Evolutionary conservation across 2,797 vertebrate genomes (phyloP).

Genomic region (Tapirus indicus): DNA sequence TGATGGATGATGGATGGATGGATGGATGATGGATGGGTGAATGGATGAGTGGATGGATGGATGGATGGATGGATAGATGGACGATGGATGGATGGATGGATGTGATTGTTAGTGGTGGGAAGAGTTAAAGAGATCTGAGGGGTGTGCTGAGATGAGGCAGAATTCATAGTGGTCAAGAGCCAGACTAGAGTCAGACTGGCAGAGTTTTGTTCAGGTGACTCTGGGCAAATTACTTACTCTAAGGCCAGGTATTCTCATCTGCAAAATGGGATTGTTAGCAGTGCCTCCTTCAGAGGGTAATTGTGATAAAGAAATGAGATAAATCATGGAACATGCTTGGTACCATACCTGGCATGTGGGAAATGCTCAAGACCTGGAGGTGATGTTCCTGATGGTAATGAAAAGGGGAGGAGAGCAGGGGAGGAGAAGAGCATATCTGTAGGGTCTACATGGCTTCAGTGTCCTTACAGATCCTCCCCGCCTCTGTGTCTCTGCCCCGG

Average conservation of each 20-base stretch:
- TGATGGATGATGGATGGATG: no score
- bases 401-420: background rate
- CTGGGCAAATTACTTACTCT: background rate
- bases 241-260: background rate
- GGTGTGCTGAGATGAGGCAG: background rate
- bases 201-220: background rate
- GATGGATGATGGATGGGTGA: no score
- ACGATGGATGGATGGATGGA: no score
- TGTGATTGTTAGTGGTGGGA: background rate
- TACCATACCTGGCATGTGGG: background rate
- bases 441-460: fast-evolving
- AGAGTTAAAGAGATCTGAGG: background rate
- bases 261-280: background rate
- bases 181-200: background rate
- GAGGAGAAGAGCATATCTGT: fast-evolving
- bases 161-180: background rate
- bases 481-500: fast-evolving
- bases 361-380: background rate
- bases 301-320: background rate
- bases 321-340: background rate
- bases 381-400: background rate
- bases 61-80: background rate
- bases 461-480: background rate
- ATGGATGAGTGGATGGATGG: background rate
- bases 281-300: background rate